Conservation (phyloP, 2,797 vertebrate genomes). For the Lagocephalus sceleratus region DNA sequence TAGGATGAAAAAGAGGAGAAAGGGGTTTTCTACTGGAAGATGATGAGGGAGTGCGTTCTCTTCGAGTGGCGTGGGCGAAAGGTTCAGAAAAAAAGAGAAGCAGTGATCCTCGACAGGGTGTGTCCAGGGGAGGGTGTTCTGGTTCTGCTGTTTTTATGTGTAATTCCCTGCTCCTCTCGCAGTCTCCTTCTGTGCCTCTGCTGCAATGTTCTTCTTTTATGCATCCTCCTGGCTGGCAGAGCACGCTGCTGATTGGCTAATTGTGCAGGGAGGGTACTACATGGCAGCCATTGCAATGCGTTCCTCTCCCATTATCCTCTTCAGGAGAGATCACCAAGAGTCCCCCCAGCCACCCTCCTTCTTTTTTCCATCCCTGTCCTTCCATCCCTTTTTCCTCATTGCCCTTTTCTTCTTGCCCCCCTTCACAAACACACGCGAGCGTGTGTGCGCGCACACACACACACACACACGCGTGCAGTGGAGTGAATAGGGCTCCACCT, state of each 20-base stretch:
- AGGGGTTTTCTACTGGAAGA: conserved; percentile 77
- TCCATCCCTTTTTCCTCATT: conserved; percentile 67
- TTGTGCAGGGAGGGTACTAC: conserved; percentile 84
- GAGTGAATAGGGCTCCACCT: conserved; percentile 83
- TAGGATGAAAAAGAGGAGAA: conserved; percentile 79
- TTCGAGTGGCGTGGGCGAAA: conserved; percentile 80
- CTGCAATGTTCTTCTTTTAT: conserved; percentile 89
- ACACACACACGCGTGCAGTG: conserved; percentile 10
- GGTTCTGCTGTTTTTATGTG: conserved; percentile 75
- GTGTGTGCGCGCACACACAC: too few species aligned
- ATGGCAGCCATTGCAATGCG: conserved; percentile 83
- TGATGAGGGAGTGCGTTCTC: conserved; percentile 81
- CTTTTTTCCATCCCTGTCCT: conserved; percentile 68
- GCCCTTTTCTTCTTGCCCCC: conserved; percentile 71
- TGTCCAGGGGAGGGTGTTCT: conserved; percentile 84
- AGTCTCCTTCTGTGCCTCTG: conserved; percentile 84
- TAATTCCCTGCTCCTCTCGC: conserved; percentile 81
- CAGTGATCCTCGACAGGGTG: conserved; percentile 84
- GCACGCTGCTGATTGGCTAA: conserved; percentile 82
- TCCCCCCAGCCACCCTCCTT: conserved; percentile 24
- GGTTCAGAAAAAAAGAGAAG: conserved; percentile 72
- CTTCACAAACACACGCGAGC: conserved; percentile 53
- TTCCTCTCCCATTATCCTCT: conserved; percentile 81
- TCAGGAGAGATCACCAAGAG: conserved; percentile 78
- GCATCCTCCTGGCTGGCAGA: conserved; percentile 80